Conservation (phyloP, 2,113 vertebrate genomes). For the Ascaphus truei region DNA sequence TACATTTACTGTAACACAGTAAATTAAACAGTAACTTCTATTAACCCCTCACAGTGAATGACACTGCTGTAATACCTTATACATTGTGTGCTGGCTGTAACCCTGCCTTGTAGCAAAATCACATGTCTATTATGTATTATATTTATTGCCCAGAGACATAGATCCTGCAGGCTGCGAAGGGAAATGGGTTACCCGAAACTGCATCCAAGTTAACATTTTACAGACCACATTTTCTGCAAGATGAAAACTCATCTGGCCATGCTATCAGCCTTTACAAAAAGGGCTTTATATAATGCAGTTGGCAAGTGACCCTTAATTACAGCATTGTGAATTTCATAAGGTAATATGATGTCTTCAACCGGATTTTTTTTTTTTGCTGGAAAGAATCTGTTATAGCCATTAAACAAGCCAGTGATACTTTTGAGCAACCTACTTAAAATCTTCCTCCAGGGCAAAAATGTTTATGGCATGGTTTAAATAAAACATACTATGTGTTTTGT, state of each 20-base stretch:
- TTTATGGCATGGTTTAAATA: slow-evolving; percentile 65
- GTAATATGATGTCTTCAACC: slow-evolving; percentile 22
- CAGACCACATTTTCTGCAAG: not conserved
- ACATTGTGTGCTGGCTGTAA: too few species aligned
- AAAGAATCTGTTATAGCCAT: slow-evolving; percentile 36
- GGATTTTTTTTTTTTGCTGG: slow-evolving; percentile 7
- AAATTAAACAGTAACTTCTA: too few species aligned
- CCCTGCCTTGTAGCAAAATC: too few species aligned
- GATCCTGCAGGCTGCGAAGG: not conserved
- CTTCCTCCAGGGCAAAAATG: slow-evolving; percentile 61
- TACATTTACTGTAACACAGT: too few species aligned
- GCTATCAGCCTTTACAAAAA: not conserved
- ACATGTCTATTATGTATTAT: too few species aligned
- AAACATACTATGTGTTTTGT: slow-evolving; percentile 66
- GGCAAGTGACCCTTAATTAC: slow-evolving; percentile 17
- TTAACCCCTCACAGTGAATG: too few species aligned
- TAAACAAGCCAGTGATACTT: slow-evolving; percentile 36
- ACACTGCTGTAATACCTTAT: too few species aligned
- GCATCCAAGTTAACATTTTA: not conserved
- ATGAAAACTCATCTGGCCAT: not conserved
- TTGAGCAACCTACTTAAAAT: slow-evolving; percentile 50
- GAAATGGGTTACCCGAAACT: not conserved
- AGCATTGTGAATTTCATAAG: slow-evolving; percentile 12
- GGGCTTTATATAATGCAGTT: slow-evolving; percentile 1
- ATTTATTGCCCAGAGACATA: not conserved